Evolutionary conservation across 2,113 vertebrate genomes (phyloP).

Genomic region (Dermatemys mawii): DNA sequence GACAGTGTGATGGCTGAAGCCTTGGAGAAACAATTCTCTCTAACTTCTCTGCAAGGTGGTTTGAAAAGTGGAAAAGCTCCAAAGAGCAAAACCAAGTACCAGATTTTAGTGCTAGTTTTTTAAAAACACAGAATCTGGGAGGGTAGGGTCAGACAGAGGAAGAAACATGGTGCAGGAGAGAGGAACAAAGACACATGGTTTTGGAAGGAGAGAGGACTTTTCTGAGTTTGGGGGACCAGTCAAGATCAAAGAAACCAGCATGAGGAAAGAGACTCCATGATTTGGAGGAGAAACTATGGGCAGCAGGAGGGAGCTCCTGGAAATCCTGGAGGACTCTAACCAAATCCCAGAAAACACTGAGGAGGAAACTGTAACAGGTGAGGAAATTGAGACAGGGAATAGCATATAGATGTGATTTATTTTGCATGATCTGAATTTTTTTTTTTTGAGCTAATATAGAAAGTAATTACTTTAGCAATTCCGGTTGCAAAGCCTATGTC

Average conservation of each 20-base stretch:
- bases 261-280: neutral
- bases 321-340: neutral
- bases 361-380: neutral
- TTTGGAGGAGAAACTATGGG: neutral
- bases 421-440: neutral
- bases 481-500: neutral
- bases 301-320: neutral
- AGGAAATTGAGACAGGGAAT: neutral
- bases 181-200: neutral
- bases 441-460: neutral
- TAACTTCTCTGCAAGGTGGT: neutral
- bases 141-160: neutral
- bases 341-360: neutral
- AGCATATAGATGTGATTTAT: neutral
- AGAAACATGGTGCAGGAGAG: neutral
- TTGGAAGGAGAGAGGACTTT: neutral
- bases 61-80: neutral
- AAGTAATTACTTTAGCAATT: neutral
- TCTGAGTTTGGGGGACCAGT: neutral
- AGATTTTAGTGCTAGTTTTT: neutral
- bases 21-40: neutral
- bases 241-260: neutral
- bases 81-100: neutral
- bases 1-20: neutral
- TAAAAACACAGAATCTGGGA: neutral